Evolutionary conservation across 2,797 vertebrate species (phyloP), one percentile per base, ranked within the genome.

Genomic region (Chelonia mydas): DNA sequence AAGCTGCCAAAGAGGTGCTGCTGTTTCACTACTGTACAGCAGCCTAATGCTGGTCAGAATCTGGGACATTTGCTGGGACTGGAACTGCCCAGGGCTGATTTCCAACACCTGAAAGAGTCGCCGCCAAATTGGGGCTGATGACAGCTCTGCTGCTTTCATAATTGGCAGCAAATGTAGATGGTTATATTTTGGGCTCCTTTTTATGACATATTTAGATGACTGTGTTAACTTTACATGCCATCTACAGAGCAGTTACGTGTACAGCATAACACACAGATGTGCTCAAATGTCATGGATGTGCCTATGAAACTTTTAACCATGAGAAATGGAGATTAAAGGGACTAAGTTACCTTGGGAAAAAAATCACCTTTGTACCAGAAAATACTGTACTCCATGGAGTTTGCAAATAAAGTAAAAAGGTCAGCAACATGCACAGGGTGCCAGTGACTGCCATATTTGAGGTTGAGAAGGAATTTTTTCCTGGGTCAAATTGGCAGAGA

Each of bases 41-140:
- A 7, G 23, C 41, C 23, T 12, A 12, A 45, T 25, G 37, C 72
- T 15, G 72, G n/a, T 45, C 23, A 13, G 72, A 45, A 76, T 25
- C 37, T 13, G 25, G 72, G 72, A 76, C 3, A 55, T 88, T 83
- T 81, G 41, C 90, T 4, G 23, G 83, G 68, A 72, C 89, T 72
- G 83, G 90, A 6, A 19, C 84, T 77, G 5, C 6, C 9, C 90
- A 83, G 91, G 95, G 93, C 94, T 92, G 79, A 2, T 92, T 95
- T 92, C 96, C 96, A 94, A 7, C 28, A 77, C 90, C 0, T 33
- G 91, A 81, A 89, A 5, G 21, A 89, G 74, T 41, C 37, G 78
- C 83, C 31, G 93, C 33, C 94, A 95, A 59, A 74, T 83, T 78
- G 76, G 83, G 95, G 81, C 85, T 89, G 96, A 84, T 95, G 96